Percentiles rank a stretch among this genome's conserved stretches.
Evolutionary conservation across 2,888 invertebrate species (phyloP).

Genomic region (Pomacea canaliculata): DNA sequence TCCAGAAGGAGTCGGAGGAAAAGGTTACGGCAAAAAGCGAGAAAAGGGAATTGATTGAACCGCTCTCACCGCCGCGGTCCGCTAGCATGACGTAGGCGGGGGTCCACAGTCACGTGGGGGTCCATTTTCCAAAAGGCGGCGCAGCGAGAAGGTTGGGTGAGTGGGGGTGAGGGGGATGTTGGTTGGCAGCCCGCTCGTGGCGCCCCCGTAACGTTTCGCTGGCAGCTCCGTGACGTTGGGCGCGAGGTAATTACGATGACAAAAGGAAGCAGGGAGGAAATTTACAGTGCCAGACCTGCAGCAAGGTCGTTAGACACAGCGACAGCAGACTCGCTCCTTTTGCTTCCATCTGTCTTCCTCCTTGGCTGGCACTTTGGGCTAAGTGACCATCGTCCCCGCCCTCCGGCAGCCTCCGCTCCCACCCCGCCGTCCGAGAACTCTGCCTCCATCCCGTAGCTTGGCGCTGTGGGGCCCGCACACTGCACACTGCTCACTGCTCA

Average conservation of each 20-base stretch:
- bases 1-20: too few species aligned
- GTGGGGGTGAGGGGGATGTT: too few species aligned
- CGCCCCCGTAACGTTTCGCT: neutral
- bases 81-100: too few species aligned
- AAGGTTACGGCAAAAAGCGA: too few species aligned
- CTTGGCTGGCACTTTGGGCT: neutral
- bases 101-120: too few species aligned
- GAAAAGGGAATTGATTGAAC: too few species aligned
- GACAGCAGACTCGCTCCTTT: neutral
- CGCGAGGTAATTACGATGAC: neutral
- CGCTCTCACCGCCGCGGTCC: too few species aligned
- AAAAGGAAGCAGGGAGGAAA: slow-evolving; percentile 6
- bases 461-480: neutral
- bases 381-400: slow-evolving; percentile 10
- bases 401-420: too few species aligned
- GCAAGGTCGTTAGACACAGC: slow-evolving; percentile 14
- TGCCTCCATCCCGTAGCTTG: neutral
- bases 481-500: too few species aligned
- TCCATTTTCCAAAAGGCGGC: too few species aligned
- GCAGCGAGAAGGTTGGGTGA: too few species aligned
- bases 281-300: slow-evolving; percentile 4
- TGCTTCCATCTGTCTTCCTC: slow-evolving; percentile 18
- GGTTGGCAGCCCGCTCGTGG: too few species aligned
- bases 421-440: neutral
- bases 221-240: slow-evolving; percentile 1